phyloP scores from a whole-genome alignment of 1,140 invertebrate genomes.

The Polyergus mexicanus region DNA sequence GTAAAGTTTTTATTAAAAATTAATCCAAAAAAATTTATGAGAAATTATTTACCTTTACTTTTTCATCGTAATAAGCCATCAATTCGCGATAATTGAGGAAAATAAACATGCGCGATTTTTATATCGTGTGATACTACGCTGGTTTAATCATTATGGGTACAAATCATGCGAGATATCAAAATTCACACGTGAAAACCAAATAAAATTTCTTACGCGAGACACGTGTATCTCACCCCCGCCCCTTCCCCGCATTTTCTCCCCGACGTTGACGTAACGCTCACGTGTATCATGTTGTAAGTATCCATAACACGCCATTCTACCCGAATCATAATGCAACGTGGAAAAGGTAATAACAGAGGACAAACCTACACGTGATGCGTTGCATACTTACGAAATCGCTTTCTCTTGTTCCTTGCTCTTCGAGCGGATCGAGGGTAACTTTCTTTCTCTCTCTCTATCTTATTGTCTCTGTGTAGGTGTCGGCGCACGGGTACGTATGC shows the following conservation, averaged over 20 bases:
- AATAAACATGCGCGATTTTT: conserved; percentile 7
- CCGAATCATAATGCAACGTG: conserved; percentile 51
- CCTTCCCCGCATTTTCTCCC: neutral
- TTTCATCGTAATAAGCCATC: neutral
- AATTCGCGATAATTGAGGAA: neutral
- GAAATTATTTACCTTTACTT: neutral
- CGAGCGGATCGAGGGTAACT: conserved; percentile 27
- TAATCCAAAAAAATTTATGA: neutral
- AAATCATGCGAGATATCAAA: conserved; percentile 9
- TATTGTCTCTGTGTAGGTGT: conserved; percentile 58
- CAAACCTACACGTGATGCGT: conserved; percentile 70
- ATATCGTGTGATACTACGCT: neutral
- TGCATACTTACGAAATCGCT: conserved; percentile 70
- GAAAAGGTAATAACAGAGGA: conserved; percentile 63
- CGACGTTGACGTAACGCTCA: conserved; percentile 66
- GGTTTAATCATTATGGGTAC: neutral
- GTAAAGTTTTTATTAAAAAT: neutral
- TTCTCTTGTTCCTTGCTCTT: conserved; percentile 40
- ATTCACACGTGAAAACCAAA: conserved; percentile 45
- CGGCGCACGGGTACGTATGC: conserved; percentile 68
- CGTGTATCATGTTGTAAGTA: conserved; percentile 60
- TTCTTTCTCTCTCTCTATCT: conserved; percentile 4
- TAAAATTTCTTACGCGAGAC: conserved; percentile 38
- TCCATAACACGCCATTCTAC: conserved; percentile 63
- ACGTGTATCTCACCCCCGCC: conserved; percentile 56